These are phyloP conservation scores for Pseudorectes ferrugineus DNA, from an alignment of 2,113 vertebrate genomes.

Conservation along the genomic window DNA sequence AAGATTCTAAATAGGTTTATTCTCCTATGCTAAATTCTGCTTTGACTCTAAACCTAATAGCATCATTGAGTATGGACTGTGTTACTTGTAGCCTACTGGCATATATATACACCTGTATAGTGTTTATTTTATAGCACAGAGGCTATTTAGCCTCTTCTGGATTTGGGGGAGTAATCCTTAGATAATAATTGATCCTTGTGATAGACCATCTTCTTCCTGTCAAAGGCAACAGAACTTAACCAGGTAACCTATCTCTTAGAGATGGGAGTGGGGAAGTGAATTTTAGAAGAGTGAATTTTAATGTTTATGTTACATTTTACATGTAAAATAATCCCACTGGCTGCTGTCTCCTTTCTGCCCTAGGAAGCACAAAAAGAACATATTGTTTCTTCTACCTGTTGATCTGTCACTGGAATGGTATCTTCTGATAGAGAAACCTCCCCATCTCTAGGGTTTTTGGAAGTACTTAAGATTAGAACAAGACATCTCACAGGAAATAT, in stretches of 20 bases:
- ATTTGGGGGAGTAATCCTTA: background rate
- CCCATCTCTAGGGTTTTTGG: background rate
- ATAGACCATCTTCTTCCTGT: background rate
- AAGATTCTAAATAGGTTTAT: background rate
- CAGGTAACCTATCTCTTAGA: background rate
- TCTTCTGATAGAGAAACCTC: background rate
- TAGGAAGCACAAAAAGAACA: background rate
- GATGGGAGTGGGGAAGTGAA: background rate
- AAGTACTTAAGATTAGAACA: background rate
- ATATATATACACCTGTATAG: background rate
- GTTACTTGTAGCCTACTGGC: background rate
- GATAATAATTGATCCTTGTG: background rate
- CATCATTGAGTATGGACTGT: background rate
- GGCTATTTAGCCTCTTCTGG: background rate
- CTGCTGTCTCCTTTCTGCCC: background rate
- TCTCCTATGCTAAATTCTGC: background rate
- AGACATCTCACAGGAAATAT: background rate
- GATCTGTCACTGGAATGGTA: background rate
- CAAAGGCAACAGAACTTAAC: background rate
- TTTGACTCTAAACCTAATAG: background rate
- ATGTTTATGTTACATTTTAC: background rate
- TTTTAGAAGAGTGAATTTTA: background rate
- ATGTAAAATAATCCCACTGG: background rate
- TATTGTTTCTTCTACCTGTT: background rate
- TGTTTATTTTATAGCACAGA: background rate